Base-by-base conservation (phyloP, 2,113 vertebrate genomes). In the Cavia porcellus region DNA sequence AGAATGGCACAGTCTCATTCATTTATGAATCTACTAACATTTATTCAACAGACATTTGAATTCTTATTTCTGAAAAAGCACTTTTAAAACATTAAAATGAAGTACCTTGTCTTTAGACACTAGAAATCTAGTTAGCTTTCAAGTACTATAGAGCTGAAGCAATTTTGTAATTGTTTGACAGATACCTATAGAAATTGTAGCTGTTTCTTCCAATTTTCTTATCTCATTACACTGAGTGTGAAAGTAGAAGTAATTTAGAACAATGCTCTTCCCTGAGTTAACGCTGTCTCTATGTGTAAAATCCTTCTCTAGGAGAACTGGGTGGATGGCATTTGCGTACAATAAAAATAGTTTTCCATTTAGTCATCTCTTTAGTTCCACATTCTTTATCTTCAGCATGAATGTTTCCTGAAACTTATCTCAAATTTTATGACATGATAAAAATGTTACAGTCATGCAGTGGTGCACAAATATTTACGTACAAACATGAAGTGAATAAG, bases 191-290 rank as follows among this genome's bases (percentile, higher is more conserved):
- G 35, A 70, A 59, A 77, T 72, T 86, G 92, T 86, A 90, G 87
- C 35, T 80, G 10, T 47, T 81, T 77, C 42, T 72, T 38, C 68
- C 59, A 38, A 70, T 86, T 88, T 92, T 47, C 81, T 98, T 74
- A 70, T 86, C 35, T 89, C 97, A 98, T 97, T 98, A 96, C 59
- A 96, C 47, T 52, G 93, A 98, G 94, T 47, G 91, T 38, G 95
- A 97, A 96, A 84, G 96, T 97, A 86, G 91, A 96, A 64, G 82
- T 98, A 96, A 98, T 98, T 97, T 98, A 96, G 59, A 96, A 97
- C 88, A 96, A 92, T 80, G 92, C 89, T 95, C 91, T 94, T 96
- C 98, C 85, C 89, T 68, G 96, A 96, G 80, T 64, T 96, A 95
- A 96, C 45, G 82, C 80, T 97, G 89, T 79, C 79, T 90, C 94